Base-by-base conservation (phyloP, 2,797 vertebrate genomes). In the Lutjanus argentimaculatus region DNA sequence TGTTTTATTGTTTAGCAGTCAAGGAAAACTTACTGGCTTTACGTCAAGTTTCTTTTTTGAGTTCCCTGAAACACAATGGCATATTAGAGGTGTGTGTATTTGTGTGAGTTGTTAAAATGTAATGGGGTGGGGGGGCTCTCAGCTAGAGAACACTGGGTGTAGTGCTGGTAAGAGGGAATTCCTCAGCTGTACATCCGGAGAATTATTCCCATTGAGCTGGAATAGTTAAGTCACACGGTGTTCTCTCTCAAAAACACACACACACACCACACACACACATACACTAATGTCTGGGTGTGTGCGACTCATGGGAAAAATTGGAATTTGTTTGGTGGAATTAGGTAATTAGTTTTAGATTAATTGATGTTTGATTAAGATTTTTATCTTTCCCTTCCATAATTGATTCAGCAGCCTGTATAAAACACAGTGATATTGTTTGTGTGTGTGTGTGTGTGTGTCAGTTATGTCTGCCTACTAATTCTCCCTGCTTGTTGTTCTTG, bases 1-100 rank as follows among this genome's bases (percentile, higher is more conserved):
- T 86, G 75, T 85, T 83, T 63, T 77, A 90, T 92, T 95, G 91
- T 94, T 92, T 59, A 84, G 51, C 51, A 69, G 67, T 69, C 61
- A 56, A 57, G 76, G 85, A 93, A 86, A 61, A 79, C 56, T 21
- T 59, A 7, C 64, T 92, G 91, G 86, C 89, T 85, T 81, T 9
- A 62, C 2, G 40, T 83, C 85, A 90, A 90, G 68, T 90, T 93
- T 89, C 67, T 43, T 80, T 91, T 87, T 88, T 77, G 36, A 72
- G 64, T 71, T 71, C 63, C 79, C 49, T 74, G 30, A 15, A 19
- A 70, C 62, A 79, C 85, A 88, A 86, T 83, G 79, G 67, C 52
- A 66, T 22, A 67, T 64, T 25, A 67, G 42, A 71, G 25, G 46
- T 8, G 45, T 74, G 63, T 77, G 64, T 57, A 21, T 42, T 40